Evolutionary conservation across 64 coral and sea anemone species (phyloP).

Genomic region (Dendrophyllia cribrosa): DNA sequence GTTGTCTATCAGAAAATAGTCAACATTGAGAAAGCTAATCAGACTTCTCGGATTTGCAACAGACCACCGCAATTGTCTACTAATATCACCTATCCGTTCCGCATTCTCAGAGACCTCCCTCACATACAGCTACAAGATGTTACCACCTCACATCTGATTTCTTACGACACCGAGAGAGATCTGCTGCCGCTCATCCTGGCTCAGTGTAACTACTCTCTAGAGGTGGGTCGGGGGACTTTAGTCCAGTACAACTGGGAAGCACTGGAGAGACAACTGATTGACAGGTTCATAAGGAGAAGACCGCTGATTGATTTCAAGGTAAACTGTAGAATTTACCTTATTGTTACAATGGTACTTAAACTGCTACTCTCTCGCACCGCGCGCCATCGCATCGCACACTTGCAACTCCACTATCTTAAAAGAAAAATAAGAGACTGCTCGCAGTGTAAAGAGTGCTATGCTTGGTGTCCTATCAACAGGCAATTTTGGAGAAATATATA

Average conservation of each 20-base stretch:
- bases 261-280: constrained; percentile 72
- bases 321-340: neutral
- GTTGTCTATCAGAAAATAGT: too few species aligned
- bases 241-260: constrained; percentile 75
- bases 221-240: constrained; percentile 63
- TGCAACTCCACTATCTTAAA: too few species aligned
- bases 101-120: constrained; percentile 23
- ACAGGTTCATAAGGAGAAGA: constrained; percentile 71
- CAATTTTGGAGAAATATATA: too few species aligned
- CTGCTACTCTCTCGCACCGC: too few species aligned
- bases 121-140: constrained; percentile 46
- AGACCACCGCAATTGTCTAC: too few species aligned
- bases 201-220: constrained; percentile 76
- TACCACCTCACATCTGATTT: constrained; percentile 49
- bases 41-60: too few species aligned
- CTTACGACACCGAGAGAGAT: constrained; percentile 66
- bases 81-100: neutral
- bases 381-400: too few species aligned
- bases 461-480: too few species aligned
- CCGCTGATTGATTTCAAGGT: constrained; percentile 71
- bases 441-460: too few species aligned
- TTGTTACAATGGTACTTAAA: too few species aligned
- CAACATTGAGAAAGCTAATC: too few species aligned
- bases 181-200: constrained; percentile 60
- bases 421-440: too few species aligned